Evolutionary conservation across 2,888 invertebrate species (phyloP).

Genomic region (Doris montereyensis): DNA sequence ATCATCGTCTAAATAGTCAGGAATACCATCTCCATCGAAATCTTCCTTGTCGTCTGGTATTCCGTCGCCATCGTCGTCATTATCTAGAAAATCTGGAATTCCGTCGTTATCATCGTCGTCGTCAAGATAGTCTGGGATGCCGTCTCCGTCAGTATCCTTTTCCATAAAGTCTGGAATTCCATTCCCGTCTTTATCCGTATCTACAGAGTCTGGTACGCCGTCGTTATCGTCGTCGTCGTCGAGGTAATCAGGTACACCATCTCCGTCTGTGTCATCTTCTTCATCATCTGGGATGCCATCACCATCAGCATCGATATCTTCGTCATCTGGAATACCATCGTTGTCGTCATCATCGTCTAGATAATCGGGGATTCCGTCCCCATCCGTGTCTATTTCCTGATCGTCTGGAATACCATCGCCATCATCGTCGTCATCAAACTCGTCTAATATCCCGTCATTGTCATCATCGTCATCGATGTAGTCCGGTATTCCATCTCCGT

Average conservation of each 20-base stretch:
- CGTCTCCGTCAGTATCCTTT: constrained; percentile 51
- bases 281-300: constrained; percentile 60
- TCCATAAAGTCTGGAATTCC: constrained; percentile 62
- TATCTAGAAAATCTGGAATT: constrained; percentile 60
- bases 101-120: constrained; percentile 65
- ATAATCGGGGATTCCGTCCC: constrained; percentile 51
- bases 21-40: constrained; percentile 59
- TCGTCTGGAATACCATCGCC: constrained; percentile 62
- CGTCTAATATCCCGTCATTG: constrained; percentile 60
- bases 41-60: constrained; percentile 48
- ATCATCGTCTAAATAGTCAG: constrained; percentile 56
- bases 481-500: constrained; percentile 51
- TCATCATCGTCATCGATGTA: constrained; percentile 46
- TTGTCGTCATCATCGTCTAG: constrained; percentile 57
- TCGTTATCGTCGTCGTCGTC: constrained; percentile 62
- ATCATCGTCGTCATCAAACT: constrained; percentile 55
- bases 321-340: constrained; percentile 61
- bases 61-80: constrained; percentile 56
- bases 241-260: constrained; percentile 65
- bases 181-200: constrained; percentile 56
- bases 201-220: constrained; percentile 52
- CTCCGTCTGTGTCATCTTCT: constrained; percentile 61
- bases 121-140: constrained; percentile 55
- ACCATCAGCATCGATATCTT: constrained; percentile 61
- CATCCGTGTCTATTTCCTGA: constrained; percentile 55